Evolutionary conservation across 1,140 invertebrate genomes (phyloP).

Genomic region (Drosophila kurseongensis): DNA sequence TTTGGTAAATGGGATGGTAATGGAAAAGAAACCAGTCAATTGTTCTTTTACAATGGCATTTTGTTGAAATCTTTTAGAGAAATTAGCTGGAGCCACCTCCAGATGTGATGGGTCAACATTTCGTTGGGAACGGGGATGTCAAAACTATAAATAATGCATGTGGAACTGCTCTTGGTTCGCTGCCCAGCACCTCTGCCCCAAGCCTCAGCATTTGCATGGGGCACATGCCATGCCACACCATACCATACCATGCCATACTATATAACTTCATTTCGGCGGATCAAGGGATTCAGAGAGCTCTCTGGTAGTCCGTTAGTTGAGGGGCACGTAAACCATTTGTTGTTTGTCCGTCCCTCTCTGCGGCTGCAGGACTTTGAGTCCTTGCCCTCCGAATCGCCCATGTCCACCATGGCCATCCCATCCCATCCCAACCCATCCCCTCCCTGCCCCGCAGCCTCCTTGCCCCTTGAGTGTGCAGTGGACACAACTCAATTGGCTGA

Average conservation of each 20-base stretch:
- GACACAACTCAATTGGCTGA: constrained; percentile 63
- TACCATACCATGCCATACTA: background rate
- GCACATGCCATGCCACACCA: background rate
- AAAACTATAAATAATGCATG: constrained; percentile 19
- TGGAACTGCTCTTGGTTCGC: background rate
- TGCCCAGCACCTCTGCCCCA: background rate
- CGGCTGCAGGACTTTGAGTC: constrained; percentile 12
- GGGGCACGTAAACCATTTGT: constrained; percentile 73
- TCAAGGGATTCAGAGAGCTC: background rate
- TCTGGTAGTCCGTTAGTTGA: constrained; percentile 43
- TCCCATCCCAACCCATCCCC: constrained; percentile 8
- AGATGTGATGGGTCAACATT: constrained; percentile 1
- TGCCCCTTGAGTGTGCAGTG: constrained; percentile 51
- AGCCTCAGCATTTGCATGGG: constrained; percentile 15
- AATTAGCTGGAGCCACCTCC: background rate
- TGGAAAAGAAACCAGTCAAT: no score
- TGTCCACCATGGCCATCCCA: constrained; percentile 2
- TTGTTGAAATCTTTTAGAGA: background rate
- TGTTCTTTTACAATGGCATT: no score
- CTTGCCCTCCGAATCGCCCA: constrained; percentile 1
- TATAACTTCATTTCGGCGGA: constrained; percentile 10
- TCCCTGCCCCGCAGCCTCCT: background rate
- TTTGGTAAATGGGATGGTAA: no score
- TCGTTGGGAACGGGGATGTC: background rate
- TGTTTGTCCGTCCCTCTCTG: constrained; percentile 60